Evolutionary conservation across 2,888 invertebrate species (phyloP), one percentile per base, ranked within the genome.

Genomic region (Apomyelois bistriatella): DNA sequence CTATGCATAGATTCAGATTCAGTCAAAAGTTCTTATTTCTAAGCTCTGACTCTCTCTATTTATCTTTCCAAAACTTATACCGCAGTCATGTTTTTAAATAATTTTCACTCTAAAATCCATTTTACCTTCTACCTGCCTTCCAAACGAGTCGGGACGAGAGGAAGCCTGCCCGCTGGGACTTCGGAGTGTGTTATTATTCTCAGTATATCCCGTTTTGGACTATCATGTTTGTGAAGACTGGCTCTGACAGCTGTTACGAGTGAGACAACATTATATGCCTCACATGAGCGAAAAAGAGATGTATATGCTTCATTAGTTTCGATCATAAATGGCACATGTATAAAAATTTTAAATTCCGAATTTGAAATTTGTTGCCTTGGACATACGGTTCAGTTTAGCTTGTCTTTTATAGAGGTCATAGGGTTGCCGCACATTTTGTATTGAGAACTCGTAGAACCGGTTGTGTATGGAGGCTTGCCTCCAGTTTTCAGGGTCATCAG

Each of bases 211-310:
- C 72, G 72, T 72, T 72, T 73, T 78, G 68, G 70, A 74, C 70
- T 75, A 74, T 68, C 76, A 72, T 69, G 67, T 65, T 79, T 74
- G 74, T 79, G 78, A 77, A 79, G 84, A 82, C 82, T 82, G 76
- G 80, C 76, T 81, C 61, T 74, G 79, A 78, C 78, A 79, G 77
- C 74, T 74, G 70, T 63, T 62, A 54, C 47, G 74, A 77, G 36
- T 35, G 73, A 64, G 79, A 82, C 52, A 53, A 36, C 48, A 1
- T 42, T 61, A 68, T 56, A 41, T 28, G 2, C 16, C 1, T 16
- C 1, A 2, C 7, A 0, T 8, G 8, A 22, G 65, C 10, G 10
- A 53, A 58, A 76, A 42, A 58, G 57, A 58, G 66, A 64, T 56
- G 38, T 41, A 48, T 32, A 52, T 50, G 53, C 17, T 54, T 47